These are phyloP conservation scores for Burhinus bistriatus DNA, from an alignment of 2,113 vertebrate genomes.

Conservation along the genomic window DNA sequence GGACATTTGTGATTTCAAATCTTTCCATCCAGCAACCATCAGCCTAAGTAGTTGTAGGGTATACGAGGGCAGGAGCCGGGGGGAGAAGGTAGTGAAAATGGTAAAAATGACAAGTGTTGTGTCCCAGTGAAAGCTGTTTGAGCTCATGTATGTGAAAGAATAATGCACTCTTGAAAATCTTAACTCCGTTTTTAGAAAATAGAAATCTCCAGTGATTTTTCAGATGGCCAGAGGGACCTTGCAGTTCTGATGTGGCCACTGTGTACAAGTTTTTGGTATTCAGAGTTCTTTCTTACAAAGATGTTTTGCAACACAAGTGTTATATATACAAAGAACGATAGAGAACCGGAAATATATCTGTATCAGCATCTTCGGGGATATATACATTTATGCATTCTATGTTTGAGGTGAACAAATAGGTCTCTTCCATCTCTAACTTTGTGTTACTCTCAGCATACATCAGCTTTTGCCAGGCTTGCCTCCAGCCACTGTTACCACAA, in stretches of 20 bases:
- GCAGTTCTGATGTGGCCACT: not conserved
- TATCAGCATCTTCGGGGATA: not conserved
- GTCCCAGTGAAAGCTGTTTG: not conserved
- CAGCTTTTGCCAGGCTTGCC: not conserved
- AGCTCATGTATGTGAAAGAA: not conserved
- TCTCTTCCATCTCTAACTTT: not conserved
- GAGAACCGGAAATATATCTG: not conserved
- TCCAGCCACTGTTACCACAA: not conserved
- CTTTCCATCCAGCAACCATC: not conserved
- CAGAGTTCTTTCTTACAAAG: not conserved
- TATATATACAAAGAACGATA: accelerated
- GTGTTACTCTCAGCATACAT: not conserved
- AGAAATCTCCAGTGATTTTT: not conserved
- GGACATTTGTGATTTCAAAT: accelerated
- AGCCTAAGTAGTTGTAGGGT: not conserved
- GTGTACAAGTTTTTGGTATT: not conserved
- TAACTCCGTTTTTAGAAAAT: not conserved
- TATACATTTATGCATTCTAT: accelerated
- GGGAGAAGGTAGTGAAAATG: not conserved
- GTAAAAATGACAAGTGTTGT: not conserved
- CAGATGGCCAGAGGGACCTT: not conserved
- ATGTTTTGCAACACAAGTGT: not conserved
- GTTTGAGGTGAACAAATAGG: not conserved
- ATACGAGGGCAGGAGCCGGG: not conserved
- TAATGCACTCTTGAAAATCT: not conserved